These are phyloP conservation scores for Zingel zingel DNA, from an alignment of 2,113 vertebrate genomes.

Conservation along the genomic window DNA sequence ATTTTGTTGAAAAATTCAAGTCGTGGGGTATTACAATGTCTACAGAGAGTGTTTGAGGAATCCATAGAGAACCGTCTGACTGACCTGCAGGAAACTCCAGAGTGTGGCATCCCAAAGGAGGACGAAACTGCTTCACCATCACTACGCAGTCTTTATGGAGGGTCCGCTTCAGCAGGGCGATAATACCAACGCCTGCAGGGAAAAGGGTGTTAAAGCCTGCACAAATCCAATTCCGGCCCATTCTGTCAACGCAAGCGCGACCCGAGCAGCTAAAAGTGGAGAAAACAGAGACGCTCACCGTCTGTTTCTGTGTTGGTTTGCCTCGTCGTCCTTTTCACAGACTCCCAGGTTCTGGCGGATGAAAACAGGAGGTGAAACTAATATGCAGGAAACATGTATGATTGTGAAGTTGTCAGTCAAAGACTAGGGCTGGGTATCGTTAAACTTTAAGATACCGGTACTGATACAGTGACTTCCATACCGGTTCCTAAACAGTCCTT, in stretches of 20 bases:
- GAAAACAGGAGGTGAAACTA: background rate
- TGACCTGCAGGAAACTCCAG: constrained; percentile 97
- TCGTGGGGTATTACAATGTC: no score
- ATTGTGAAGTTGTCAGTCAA: background rate
- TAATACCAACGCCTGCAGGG: constrained; percentile 89
- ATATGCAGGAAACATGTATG: background rate
- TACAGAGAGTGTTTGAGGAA: no score
- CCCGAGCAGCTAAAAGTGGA: background rate
- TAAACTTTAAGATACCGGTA: no score
- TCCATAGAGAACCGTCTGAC: constrained; percentile 67
- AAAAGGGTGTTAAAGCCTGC: background rate
- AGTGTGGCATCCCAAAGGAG: constrained; percentile 90
- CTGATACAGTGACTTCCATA: no score
- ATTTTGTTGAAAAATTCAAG: no score
- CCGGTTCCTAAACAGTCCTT: no score
- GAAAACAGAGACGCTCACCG: constrained; percentile 79
- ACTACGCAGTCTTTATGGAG: constrained; percentile 96
- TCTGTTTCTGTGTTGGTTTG: constrained; percentile 85
- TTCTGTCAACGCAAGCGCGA: no score
- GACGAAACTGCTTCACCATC: constrained; percentile 97
- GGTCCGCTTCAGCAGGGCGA: constrained; percentile 94
- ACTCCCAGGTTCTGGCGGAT: constrained; percentile 91
- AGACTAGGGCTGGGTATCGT: no score
- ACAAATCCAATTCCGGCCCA: accelerated
- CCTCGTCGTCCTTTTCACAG: constrained; percentile 91